phyloP scores from a whole-genome alignment of 2,113 vertebrate species.

The Picathartes gymnocephalus region DNA sequence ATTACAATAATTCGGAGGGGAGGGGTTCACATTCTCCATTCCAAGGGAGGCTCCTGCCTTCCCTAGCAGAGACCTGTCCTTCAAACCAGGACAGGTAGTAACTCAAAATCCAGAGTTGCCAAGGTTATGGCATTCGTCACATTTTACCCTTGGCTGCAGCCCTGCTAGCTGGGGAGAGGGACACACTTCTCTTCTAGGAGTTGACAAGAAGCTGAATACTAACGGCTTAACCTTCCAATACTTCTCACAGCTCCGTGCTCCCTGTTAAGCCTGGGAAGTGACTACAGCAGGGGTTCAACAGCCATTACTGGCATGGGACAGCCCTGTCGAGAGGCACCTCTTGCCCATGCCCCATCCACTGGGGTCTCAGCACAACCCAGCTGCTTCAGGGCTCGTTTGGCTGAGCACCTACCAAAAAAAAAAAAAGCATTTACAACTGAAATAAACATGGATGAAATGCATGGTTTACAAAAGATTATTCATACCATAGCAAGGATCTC shows the following conservation, averaged over 20 bases:
- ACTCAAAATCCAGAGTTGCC: not conserved
- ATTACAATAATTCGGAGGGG: too few species aligned
- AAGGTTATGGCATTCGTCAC: not conserved
- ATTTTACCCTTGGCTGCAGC: not conserved
- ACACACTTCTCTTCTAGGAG: not conserved
- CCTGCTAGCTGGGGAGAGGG: not conserved
- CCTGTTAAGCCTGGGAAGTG: not conserved
- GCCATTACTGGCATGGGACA: not conserved
- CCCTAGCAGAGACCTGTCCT: too few species aligned
- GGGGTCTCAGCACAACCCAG: not conserved
- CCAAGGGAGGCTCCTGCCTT: too few species aligned
- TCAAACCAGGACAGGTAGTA: too few species aligned
- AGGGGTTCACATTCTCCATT: too few species aligned
- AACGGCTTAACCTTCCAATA: not conserved
- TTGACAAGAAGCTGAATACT: not conserved
- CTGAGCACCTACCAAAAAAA: not conserved
- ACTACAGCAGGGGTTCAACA: accelerated
- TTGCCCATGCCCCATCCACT: accelerated
- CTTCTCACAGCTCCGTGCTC: not conserved
- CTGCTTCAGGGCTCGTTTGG: not conserved
- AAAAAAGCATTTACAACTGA: not conserved
- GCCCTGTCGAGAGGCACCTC: not conserved
- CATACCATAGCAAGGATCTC: not conserved
- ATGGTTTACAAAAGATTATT: not conserved
- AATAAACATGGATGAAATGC: not conserved